Evolutionary conservation across 2,113 vertebrate genomes (phyloP), one percentile per base, ranked within the genome.

Genomic region (Coracopsis vasa): DNA sequence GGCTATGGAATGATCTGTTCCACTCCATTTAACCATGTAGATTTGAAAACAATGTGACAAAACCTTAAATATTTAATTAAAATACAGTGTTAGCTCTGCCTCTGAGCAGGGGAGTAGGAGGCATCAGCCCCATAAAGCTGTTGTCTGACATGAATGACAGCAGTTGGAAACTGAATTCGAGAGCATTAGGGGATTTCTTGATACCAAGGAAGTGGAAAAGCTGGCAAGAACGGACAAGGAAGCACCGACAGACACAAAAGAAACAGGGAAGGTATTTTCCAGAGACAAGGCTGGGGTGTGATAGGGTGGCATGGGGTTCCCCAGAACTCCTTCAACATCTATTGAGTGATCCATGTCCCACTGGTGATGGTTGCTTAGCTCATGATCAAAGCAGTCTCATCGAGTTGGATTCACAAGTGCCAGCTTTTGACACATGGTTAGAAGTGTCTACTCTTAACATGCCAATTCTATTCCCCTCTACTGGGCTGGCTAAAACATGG

Each of bases 11-110:
- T 83, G 64, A 93, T 92, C 65, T 37, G 74, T 94, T 96, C 96
- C 37, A 51, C 61, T n/a, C 45, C 65, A 81, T 92, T 97, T 94
- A 92, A 89, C 83, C 5, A 11, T 97, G 97, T 96, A 97, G 97
- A 97, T 97, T 75, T 95, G 95, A 97, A 97, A 97, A 94, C 92
- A 95, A 94, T 85, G 94, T 92, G 97, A 97, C 95, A 94, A 29
- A 42, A 53, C 31, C 70, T 93, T 98, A 82, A 98, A 97, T 97
- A 97, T 98, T 98, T 97, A 82, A 97, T 96, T 65, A 79, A 93
- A 95, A 87, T 83, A 42, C 24, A 19, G 14, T 53, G 82, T 94
- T 94, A 86, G 87, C 8, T 61, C 60, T 81, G 81, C 58, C 39
- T 91, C 89, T 45, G 31, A 80, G 79, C 56, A 31, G 77, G 56